phyloP scores from a whole-genome alignment of 2,113 vertebrate species.

The Dasyprocta punctata region DNA sequence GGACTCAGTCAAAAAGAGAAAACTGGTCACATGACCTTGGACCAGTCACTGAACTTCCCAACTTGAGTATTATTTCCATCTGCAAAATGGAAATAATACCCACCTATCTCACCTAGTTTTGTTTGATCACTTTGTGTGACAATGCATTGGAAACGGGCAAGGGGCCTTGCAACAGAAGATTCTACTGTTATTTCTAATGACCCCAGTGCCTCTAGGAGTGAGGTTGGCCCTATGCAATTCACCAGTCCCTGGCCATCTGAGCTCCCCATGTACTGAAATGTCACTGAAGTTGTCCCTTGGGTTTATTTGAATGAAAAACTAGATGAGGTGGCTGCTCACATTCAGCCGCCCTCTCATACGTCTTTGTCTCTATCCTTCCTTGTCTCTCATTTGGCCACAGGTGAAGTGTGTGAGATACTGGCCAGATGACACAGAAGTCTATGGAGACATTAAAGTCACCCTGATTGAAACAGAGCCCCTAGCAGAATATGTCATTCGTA shows the following conservation, averaged over 20 bases:
- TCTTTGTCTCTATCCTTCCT: slow-evolving; percentile 42
- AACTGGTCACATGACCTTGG: neutral
- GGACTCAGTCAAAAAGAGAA: slow-evolving; percentile 14
- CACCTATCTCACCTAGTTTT: neutral
- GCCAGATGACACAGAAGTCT: slow-evolving; percentile 97
- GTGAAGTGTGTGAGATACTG: slow-evolving; percentile 99
- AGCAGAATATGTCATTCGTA: slow-evolving; percentile 97
- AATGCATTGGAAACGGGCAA: neutral
- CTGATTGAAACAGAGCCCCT: slow-evolving; percentile 97
- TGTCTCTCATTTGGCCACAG: slow-evolving; percentile 81
- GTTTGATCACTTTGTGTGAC: neutral
- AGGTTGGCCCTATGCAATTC: neutral
- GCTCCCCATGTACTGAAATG: slow-evolving; percentile 6
- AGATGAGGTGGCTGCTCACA: neutral
- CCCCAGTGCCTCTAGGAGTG: neutral
- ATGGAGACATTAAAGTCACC: slow-evolving; percentile 97
- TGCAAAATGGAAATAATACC: neutral
- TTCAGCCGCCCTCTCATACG: neutral
- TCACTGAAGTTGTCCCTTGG: slow-evolving; percentile 58
- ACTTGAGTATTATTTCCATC: slow-evolving; percentile 16
- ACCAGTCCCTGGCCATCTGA: slow-evolving; percentile 40
- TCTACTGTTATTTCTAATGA: neutral
- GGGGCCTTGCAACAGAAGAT: slow-evolving; percentile 23
- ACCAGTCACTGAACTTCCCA: slow-evolving; percentile 2
- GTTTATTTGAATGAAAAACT: slow-evolving; percentile 55